Conservation (phyloP, 2,888 invertebrate species). For the Eulithis prunata region DNA sequence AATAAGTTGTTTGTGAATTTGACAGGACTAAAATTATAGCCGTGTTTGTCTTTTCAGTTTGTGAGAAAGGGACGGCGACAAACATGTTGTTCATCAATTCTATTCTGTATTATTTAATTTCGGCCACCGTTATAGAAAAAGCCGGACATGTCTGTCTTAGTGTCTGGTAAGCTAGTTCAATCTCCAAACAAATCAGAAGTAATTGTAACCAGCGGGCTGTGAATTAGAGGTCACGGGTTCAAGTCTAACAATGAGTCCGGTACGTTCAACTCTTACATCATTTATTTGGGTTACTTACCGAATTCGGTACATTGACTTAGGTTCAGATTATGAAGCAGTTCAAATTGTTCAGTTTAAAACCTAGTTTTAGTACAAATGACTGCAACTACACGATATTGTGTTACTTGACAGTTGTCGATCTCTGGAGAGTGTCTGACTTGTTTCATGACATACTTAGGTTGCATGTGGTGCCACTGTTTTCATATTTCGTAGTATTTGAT, state of each 20-base stretch:
- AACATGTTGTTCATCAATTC: neutral
- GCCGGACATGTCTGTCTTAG: conserved; percentile 3
- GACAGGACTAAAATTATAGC: too few relatives aligned
- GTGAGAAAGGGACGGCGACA: too few relatives aligned
- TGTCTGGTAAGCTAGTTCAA: conserved; percentile 9
- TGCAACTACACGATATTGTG: too few relatives aligned
- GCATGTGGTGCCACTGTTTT: too few relatives aligned
- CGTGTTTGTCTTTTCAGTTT: too few relatives aligned
- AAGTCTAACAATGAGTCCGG: conserved; percentile 51
- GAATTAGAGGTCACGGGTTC: conserved; percentile 63
- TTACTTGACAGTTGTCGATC: too few relatives aligned
- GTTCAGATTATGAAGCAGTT: conserved; percentile 10
- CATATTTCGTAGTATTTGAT: too few relatives aligned
- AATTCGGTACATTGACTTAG: conserved; percentile 44
- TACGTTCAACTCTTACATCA: conserved; percentile 61
- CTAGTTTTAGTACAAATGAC: neutral
- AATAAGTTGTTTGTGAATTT: too few relatives aligned
- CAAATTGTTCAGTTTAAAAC: neutral
- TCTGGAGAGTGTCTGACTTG: too few relatives aligned
- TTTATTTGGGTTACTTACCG: conserved; percentile 54
- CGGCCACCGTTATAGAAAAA: neutral
- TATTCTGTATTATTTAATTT: neutral
- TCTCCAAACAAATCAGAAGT: conserved; percentile 36
- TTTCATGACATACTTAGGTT: too few relatives aligned
- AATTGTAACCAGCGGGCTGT: conserved; percentile 54